Base-by-base conservation (phyloP, 2,797 vertebrate species). In the Poecilia picta region DNA sequence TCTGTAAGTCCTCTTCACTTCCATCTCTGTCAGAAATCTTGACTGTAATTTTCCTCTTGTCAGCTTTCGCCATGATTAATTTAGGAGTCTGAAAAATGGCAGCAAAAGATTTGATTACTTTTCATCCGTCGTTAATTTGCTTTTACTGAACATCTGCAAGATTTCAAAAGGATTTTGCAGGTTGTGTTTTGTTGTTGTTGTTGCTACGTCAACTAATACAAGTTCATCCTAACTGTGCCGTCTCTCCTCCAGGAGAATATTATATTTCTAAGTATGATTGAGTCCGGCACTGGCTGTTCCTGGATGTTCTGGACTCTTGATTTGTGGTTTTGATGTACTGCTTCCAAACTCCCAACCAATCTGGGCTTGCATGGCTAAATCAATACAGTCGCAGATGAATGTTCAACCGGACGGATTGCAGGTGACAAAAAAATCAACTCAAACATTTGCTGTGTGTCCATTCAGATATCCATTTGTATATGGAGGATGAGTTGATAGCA, bases 311-410 rank as follows among this genome's bases (percentile, higher is more conserved):
- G 70, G 87, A 87, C 78, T 85, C 86, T 94, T 94, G 91, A 96
- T 95, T 93, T 92, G 90, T 89, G 78, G 87, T 86, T 85, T 71
- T 94, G 94, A 95, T 93, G 86, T 87, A 94, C 89, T 78, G 81
- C 90, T 87, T 85, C 85, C 89, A 84, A 91, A 95, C 93, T 93
- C 93, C 91, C 79, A 84, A 93, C 93, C 95, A 94, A 95, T 95
- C 93, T 95, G 88, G 57, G 12, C 77, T 75, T 83, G 74, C 90
- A 95, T 94, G 94, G 93, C 93, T 94, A 90, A 95, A 96, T 96
- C 95, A 92, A 96, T 96, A 94, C 20, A 77, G 66, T 83, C 72
- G 64, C 89, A 92, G 95, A 95, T 88, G 76, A 95, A 95, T 94
- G 93, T 77, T 89, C 81, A 43, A 62, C 75, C 72, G 91, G 95